A percentile compares a stretch with the other conserved stretches of the same genome.
These are phyloP conservation scores for Eupleurogrammus muticus DNA, from an alignment of 2,797 vertebrate genomes.

Conservation along the genomic window DNA sequence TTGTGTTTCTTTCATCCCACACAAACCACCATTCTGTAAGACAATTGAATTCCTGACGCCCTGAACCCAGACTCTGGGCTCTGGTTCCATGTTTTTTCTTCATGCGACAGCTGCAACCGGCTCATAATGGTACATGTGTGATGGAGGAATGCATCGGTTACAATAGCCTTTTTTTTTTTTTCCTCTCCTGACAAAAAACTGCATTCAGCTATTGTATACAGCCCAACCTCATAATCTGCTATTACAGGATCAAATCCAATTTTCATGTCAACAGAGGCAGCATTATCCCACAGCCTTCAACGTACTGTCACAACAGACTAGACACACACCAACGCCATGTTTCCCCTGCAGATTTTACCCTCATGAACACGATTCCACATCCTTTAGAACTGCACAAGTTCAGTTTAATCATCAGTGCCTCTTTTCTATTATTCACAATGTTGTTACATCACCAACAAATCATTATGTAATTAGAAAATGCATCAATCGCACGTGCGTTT, in stretches of 20 bases:
- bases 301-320: constrained; percentile 39
- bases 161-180: constrained; percentile 14
- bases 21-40: not conserved
- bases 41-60: not conserved
- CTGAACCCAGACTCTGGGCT: not conserved
- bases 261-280: constrained; percentile 42
- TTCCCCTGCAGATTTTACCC: not conserved
- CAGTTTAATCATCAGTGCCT: not conserved
- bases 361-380: not conserved
- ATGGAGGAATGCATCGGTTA: constrained; percentile 12
- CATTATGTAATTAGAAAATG: not conserved
- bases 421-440: not conserved
- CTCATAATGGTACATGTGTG: constrained; percentile 4
- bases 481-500: not conserved
- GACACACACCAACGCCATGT: not conserved
- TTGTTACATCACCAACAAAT: not conserved
- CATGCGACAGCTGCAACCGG: not conserved
- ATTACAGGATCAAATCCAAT: constrained; percentile 58
- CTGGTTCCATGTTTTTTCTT: constrained; percentile 3
- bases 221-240: constrained; percentile 42
- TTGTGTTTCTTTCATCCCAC: not conserved
- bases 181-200: constrained; percentile 43
- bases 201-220: constrained; percentile 36
- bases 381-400: not conserved
- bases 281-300: constrained; percentile 47